Base-by-base conservation (phyloP, 2,888 invertebrate species). In the Cheilosia variabilis region DNA sequence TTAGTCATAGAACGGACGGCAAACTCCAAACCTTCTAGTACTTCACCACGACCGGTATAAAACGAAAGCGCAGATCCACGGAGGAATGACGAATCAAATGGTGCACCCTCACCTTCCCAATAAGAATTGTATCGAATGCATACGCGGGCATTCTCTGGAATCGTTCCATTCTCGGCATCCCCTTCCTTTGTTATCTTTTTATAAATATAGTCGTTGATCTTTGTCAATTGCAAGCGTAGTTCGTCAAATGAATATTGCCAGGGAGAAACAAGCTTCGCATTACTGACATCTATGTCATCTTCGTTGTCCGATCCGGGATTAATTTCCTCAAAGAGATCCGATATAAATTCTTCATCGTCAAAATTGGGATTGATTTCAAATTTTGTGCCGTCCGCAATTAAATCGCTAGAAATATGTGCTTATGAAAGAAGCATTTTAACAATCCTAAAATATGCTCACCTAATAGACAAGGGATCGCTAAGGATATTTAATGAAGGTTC, bases 1-100 rank as follows among this genome's bases (percentile, higher is more conserved):
- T 95, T 94, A 88, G 93, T 92, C 98, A 98, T 98, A 0, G 96
- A 94, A 65, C 93, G 91, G 7, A 98, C 93, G 0, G 95, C 97
- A 5, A 95, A 91, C 87, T 96, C 95, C 13, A 97, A 91, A 0
- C 98, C 98, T 41, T 93, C 93, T 17, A 96, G 62, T 0, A 93
- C 90, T 43, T 89, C 93, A 5, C 87, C 47, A 1, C 82, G 79
- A 0, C 90, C 90, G 0, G 90, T 91, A 27, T 90, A 89, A 31
- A 92, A 92, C 2, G 88, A 89, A 69, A 88, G 89, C 2, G 90
- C 87, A 0, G 90, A 88, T 9, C 91, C 90, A 0, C 92, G 90
- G 43, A 92, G 77, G 79, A 91, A 88, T 4, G 92, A 91, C 0
- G 92, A 92, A 86, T 92, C 93, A 60, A 92, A 92, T 2, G 92